Conservation (phyloP, 1,140 invertebrate genomes). For the Cotesia chilonis region DNA sequence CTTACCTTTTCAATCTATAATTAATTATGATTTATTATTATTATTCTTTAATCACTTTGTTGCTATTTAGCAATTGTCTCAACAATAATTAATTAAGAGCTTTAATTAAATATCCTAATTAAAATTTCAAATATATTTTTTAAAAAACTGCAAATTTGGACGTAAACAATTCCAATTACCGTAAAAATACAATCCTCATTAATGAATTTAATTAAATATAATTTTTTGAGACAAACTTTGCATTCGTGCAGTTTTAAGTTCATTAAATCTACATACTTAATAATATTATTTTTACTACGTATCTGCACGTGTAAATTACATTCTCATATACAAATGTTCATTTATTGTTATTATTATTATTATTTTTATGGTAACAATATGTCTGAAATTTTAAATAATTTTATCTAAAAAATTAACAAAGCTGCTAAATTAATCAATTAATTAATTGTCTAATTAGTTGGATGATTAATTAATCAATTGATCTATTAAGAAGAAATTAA, state of each 20-base stretch:
- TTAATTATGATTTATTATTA: conserved; percentile 19
- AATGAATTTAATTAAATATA: background rate
- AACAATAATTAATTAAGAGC: conserved; percentile 5
- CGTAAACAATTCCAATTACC: conserved; percentile 21
- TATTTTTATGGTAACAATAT: conserved; percentile 7
- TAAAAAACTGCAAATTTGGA: conserved; percentile 20
- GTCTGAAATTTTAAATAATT: background rate
- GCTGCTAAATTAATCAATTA: no score
- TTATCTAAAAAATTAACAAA: background rate
- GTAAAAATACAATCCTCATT: background rate
- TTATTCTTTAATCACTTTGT: conserved; percentile 31
- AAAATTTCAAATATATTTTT: background rate
- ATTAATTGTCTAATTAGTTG: no score
- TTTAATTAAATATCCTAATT: background rate
- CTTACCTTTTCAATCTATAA: conserved; percentile 27
- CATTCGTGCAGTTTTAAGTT: no score
- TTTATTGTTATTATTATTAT: background rate
- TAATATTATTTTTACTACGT: conserved; percentile 6
- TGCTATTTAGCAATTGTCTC: background rate
- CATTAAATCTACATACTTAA: conserved; percentile 1
- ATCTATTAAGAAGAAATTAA: no score
- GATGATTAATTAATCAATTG: background rate
- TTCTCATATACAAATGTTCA: background rate
- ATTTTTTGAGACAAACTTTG: no score
- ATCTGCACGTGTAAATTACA: conserved; percentile 9